These are phyloP conservation scores for Knipowitschia caucasica DNA, from an alignment of 2,797 vertebrate species.

Conservation along the genomic window DNA sequence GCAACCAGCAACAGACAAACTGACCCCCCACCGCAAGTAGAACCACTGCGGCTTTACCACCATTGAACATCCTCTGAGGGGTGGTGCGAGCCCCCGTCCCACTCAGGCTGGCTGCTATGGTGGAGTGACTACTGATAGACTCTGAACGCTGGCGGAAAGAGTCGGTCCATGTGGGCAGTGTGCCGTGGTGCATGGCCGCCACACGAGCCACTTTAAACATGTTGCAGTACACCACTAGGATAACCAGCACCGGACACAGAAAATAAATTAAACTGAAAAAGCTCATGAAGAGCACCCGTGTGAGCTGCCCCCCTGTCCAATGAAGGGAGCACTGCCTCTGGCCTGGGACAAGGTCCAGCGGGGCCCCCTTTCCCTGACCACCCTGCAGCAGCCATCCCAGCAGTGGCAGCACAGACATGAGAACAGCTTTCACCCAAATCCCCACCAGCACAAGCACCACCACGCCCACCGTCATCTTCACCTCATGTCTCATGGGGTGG, in stretches of 20 bases:
- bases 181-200: slow-evolving; percentile 93
- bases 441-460: slow-evolving; percentile 89
- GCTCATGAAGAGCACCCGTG: slow-evolving; percentile 89
- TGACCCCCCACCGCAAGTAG: slow-evolving; percentile 92
- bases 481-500: slow-evolving; percentile 97
- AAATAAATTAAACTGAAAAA: slow-evolving; percentile 93
- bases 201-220: slow-evolving; percentile 98
- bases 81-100: slow-evolving; percentile 80
- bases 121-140: slow-evolving; percentile 93
- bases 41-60: slow-evolving; percentile 91
- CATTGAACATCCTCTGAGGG: slow-evolving; percentile 87
- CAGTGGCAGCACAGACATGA: slow-evolving; percentile 89
- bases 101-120: slow-evolving; percentile 87
- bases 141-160: slow-evolving; percentile 87
- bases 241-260: slow-evolving; percentile 88
- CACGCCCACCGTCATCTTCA: slow-evolving; percentile 92
- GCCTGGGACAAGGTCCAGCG: slow-evolving; percentile 59
- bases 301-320: slow-evolving; percentile 85
- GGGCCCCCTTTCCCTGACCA: slow-evolving; percentile 67
- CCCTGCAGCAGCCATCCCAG: slow-evolving; percentile 84
- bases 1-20: slow-evolving; percentile 96
- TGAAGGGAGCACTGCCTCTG: slow-evolving; percentile 88
- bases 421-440: slow-evolving; percentile 93
- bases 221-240: slow-evolving; percentile 94
- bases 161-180: slow-evolving; percentile 93